Evolutionary conservation across 2,113 vertebrate species (phyloP), one percentile per base, ranked within the genome.

Genomic region (Zosterops borbonicus): DNA sequence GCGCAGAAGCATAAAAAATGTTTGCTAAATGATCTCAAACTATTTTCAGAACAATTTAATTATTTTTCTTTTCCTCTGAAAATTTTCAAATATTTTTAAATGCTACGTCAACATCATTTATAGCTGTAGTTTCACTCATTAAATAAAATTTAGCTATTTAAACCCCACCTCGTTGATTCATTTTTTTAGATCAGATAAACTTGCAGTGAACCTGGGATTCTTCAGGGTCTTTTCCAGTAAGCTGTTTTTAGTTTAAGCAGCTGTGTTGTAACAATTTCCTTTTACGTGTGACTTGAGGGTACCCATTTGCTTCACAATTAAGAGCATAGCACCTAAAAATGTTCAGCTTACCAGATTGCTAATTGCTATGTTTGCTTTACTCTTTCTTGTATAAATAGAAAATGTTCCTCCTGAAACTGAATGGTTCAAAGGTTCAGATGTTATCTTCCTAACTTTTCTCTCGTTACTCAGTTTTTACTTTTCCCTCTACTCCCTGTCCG

Each of bases 301-400:
- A 93, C 6, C 17, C 83, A 94, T 97, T 91, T 94, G 33, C 90
- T 90, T 74, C 27, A 88, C 83, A 91, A 74, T 92, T 87, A 86
- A 85, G 59, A 69, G 25, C 42, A 49, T 4, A 92, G 85, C 28
- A 97, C 78, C 92, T 95, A 95, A 46, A 93, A 93, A 89, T 22
- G 83, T 77, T 95, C 83, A 83, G 46, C 60, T 93, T 95, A 88
- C 63, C 94, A 97, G 95, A 93, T 70, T 97, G 94, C 49, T 96
- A 96, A 97, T 92, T 83, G 91, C 42, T 67, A 53, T 73, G 88
- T 79, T 93, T 95, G 62, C 55, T 92, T 94, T 94, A 87, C 0
- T 0, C 10, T 77, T 93, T 83, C 75, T 79, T 56, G 16, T 91
- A 81, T 37, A 92, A 94, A 95, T 4, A 87, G 89, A 94, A 95